These are phyloP conservation scores for Eueides isabella DNA, from an alignment of 1,140 invertebrate species.

Conservation along the genomic window DNA sequence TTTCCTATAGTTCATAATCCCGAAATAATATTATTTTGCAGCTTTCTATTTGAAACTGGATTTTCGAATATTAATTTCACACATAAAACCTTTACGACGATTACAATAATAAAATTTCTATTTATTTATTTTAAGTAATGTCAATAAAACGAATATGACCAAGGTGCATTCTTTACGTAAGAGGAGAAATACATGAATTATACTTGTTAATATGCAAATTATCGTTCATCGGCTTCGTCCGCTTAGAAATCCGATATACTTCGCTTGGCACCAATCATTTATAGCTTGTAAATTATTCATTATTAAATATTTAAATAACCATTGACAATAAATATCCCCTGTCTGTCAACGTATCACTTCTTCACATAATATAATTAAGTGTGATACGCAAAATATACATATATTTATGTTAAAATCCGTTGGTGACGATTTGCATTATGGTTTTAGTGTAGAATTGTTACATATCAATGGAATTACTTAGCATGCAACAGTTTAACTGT, in stretches of 20 bases:
- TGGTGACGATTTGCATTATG: too few species aligned
- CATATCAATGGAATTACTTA: too few species aligned
- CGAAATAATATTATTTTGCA: not conserved
- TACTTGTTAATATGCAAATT: slow-evolving; percentile 18
- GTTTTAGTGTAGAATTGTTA: too few species aligned
- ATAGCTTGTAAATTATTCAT: slow-evolving; percentile 10
- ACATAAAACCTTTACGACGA: not conserved
- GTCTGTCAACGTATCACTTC: not conserved
- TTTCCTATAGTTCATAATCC: not conserved
- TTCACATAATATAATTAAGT: not conserved
- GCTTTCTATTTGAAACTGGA: not conserved
- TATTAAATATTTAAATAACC: not conserved
- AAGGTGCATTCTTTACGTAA: not conserved
- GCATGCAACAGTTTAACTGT: too few species aligned
- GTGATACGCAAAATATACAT: not conserved
- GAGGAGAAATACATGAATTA: slow-evolving; percentile 9
- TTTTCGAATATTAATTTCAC: not conserved
- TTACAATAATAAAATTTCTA: slow-evolving; percentile 7
- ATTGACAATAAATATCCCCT: not conserved
- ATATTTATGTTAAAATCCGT: not conserved
- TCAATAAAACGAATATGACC: not conserved
- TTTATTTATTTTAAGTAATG: not conserved
- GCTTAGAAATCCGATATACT: slow-evolving; percentile 23
- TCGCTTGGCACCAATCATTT: slow-evolving; percentile 12
- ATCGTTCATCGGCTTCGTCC: not conserved